Percentiles rank a stretch among this genome's conserved stretches.
Conservation (phyloP, 1,140 invertebrate genomes). For the Condylostylus longicornis region DNA sequence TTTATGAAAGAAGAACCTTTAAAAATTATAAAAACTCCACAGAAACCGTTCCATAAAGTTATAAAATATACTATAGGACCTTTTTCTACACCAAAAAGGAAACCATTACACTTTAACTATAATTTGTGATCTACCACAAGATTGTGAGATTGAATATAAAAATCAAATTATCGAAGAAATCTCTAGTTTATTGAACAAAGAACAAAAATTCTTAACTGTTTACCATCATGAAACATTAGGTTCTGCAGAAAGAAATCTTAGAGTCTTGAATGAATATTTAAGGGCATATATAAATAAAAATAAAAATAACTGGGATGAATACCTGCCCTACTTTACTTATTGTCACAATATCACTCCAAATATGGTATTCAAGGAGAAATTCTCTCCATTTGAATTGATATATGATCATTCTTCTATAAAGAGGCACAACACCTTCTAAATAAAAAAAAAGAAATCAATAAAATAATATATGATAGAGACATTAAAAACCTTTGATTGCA, state of each 20-base stretch:
- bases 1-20: conserved; percentile 1
- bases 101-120: conserved; percentile 12
- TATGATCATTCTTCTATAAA: too few relatives aligned
- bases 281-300: conserved; percentile 8
- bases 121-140: conserved; percentile 12
- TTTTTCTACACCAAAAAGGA: conserved; percentile 6
- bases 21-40: conserved; percentile 2
- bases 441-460: too few relatives aligned
- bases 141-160: conserved; percentile 12
- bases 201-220: conserved; percentile 10
- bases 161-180: conserved; percentile 12
- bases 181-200: conserved; percentile 9
- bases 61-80: conserved; percentile 9
- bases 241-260: conserved; percentile 7
- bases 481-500: too few relatives aligned
- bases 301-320: conserved; percentile 11
- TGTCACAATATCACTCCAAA: too few relatives aligned
- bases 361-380: too few relatives aligned
- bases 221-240: conserved; percentile 10
- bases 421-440: too few relatives aligned
- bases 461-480: too few relatives aligned
- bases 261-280: conserved; percentile 10
- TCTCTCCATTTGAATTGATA: too few relatives aligned
- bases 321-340: too few relatives aligned
- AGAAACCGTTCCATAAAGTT: conserved; percentile 5